Conservation (phyloP, 92 coral and sea anemone genomes). For the Actinostola sp. region DNA sequence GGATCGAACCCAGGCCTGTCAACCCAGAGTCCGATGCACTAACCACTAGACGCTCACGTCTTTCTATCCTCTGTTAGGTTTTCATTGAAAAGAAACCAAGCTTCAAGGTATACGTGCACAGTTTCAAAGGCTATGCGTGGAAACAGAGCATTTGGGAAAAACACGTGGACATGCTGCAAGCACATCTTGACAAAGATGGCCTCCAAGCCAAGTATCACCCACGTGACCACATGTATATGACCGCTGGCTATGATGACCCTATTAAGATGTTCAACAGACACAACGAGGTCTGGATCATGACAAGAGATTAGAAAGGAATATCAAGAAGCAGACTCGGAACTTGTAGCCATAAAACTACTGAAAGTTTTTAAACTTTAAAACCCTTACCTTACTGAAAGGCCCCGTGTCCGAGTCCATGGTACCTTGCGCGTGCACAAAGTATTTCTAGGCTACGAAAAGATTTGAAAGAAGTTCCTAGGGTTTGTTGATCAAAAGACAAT, state of each 20-base stretch:
- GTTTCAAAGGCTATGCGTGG: constrained; percentile 46
- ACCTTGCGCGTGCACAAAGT: too few relatives aligned
- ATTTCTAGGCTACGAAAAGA: too few relatives aligned
- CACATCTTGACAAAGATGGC: constrained; percentile 34
- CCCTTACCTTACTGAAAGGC: too few relatives aligned
- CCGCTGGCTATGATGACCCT: constrained; percentile 57
- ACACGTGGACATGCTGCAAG: constrained; percentile 21
- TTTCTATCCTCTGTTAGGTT: neutral
- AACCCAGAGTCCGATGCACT: too few relatives aligned
- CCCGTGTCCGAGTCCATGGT: too few relatives aligned
- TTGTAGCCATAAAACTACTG: too few relatives aligned
- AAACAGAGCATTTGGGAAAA: constrained; percentile 12
- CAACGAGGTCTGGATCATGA: constrained; percentile 54
- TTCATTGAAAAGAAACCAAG: neutral
- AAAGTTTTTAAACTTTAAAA: too few relatives aligned
- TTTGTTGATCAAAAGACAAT: too few relatives aligned
- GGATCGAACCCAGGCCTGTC: too few relatives aligned
- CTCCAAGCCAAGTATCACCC: constrained; percentile 16
- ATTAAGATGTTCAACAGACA: constrained; percentile 44
- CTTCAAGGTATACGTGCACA: constrained; percentile 33
- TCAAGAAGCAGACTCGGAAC: too few relatives aligned
- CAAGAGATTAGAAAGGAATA: neutral
- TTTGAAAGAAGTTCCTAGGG: too few relatives aligned
- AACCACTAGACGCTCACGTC: too few relatives aligned
- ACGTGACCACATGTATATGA: constrained; percentile 26